Percentiles rank a stretch among this genome's conserved stretches.
Evolutionary conservation across 2,113 vertebrate species (phyloP).

Genomic region (Microtus richardsoni): DNA sequence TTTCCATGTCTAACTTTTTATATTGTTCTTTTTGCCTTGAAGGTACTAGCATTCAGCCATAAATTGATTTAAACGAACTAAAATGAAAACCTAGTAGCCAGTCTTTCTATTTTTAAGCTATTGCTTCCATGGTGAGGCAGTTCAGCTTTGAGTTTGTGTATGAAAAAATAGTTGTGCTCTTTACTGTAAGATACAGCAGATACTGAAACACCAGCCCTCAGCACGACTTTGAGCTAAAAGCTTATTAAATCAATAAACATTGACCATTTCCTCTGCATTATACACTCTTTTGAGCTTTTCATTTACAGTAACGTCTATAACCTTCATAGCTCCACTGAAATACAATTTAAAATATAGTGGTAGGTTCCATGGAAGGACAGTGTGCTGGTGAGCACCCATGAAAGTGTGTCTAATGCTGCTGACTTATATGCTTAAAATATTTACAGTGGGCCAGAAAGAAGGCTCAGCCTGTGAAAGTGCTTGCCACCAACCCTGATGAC

Average conservation of each 20-base stretch:
- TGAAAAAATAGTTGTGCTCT: neutral
- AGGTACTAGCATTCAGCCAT: neutral
- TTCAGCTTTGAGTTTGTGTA: neutral
- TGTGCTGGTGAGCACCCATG: neutral
- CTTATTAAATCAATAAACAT: constrained; percentile 20
- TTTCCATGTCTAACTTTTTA: neutral
- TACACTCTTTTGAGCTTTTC: neutral
- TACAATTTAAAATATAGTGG: neutral
- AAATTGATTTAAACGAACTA: constrained; percentile 35
- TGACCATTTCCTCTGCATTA: neutral
- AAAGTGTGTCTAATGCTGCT: neutral
- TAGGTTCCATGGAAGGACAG: neutral
- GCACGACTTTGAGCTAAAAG: constrained; percentile 30
- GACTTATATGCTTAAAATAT: neutral
- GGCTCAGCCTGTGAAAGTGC: neutral
- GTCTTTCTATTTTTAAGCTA: constrained; percentile 21
- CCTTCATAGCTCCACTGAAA: neutral
- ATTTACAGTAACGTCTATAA: neutral
- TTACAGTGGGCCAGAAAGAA: neutral
- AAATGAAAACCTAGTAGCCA: constrained; percentile 1
- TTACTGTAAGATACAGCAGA: neutral
- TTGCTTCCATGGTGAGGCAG: neutral
- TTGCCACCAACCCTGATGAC: no score
- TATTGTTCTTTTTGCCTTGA: constrained; percentile 13
- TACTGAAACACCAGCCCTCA: neutral